Evolutionary conservation across 2,113 vertebrate species (phyloP).

Genomic region (Pangasianodon hypophthalmus): DNA sequence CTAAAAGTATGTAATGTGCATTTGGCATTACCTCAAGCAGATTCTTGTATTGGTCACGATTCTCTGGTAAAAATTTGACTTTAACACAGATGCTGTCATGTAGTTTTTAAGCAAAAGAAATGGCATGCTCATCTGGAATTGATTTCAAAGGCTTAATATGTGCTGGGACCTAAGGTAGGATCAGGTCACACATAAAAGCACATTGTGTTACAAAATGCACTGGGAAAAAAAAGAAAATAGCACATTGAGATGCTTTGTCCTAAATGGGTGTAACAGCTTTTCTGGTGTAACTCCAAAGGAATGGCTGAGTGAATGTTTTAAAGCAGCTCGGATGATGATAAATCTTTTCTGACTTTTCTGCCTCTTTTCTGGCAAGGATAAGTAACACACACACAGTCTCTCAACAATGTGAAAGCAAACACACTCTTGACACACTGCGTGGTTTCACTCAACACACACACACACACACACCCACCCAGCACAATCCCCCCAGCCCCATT

Average conservation of each 20-base stretch:
- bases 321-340: constrained; percentile 7
- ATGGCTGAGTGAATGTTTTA: constrained; percentile 7
- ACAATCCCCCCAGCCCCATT: constrained; percentile 52
- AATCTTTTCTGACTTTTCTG: constrained; percentile 33
- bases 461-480: constrained; percentile 56
- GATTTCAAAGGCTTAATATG: background rate
- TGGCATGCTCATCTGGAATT: background rate
- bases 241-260: background rate
- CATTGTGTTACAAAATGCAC: background rate
- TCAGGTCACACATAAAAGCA: background rate
- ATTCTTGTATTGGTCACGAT: background rate
- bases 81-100: background rate
- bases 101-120: background rate
- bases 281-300: constrained; percentile 2
- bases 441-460: constrained; percentile 57
- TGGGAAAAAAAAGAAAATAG: background rate
- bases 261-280: background rate
- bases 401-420: constrained; percentile 14
- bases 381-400: background rate
- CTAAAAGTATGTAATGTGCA: background rate
- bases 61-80: background rate
- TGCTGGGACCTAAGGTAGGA: background rate
- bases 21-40: background rate
- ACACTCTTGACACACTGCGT: constrained; percentile 37
- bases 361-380: constrained; percentile 15